These are phyloP conservation scores for Drosophila orena DNA, from an alignment of 1,140 invertebrate genomes.

Conservation along the genomic window DNA sequence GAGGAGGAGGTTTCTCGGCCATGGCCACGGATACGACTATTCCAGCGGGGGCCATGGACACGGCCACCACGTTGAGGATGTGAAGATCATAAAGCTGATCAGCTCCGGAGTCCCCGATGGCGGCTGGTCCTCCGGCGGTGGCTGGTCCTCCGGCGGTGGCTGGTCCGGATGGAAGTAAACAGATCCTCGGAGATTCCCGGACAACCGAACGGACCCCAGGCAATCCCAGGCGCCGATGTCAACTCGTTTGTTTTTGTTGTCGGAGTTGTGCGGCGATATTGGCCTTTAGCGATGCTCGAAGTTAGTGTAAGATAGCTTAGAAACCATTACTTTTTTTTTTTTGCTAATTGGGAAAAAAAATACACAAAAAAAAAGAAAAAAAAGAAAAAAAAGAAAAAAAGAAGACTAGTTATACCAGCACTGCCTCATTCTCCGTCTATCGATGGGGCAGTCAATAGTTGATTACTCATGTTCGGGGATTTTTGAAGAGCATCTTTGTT, in stretches of 20 bases:
- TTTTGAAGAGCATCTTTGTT: slow-evolving; percentile 14
- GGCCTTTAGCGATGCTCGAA: slow-evolving; percentile 60
- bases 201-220: not conserved
- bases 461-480: slow-evolving; percentile 23
- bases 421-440: slow-evolving; percentile 5
- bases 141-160: no score
- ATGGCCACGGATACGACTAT: no score
- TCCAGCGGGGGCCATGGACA: no score
- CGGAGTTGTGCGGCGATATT: slow-evolving; percentile 56
- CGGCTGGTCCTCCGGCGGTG: slow-evolving; percentile 31
- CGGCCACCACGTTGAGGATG: slow-evolving; percentile 12
- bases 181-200: not conserved
- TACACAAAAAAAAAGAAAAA: no score
- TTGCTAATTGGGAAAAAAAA: no score
- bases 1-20: slow-evolving; percentile 9
- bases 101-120: slow-evolving; percentile 39
- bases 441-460: slow-evolving; percentile 10
- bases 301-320: slow-evolving; percentile 47
- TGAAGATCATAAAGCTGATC: slow-evolving; percentile 54
- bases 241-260: slow-evolving; percentile 64
- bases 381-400: not conserved
- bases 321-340: slow-evolving; percentile 15
- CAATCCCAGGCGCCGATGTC: slow-evolving; percentile 18
- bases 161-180: slow-evolving; percentile 47
- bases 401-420: not conserved